Percentiles rank a stretch among this genome's conserved stretches.
Conservation (phyloP, 2,888 invertebrate species). For the Charanyca ferruginea region DNA sequence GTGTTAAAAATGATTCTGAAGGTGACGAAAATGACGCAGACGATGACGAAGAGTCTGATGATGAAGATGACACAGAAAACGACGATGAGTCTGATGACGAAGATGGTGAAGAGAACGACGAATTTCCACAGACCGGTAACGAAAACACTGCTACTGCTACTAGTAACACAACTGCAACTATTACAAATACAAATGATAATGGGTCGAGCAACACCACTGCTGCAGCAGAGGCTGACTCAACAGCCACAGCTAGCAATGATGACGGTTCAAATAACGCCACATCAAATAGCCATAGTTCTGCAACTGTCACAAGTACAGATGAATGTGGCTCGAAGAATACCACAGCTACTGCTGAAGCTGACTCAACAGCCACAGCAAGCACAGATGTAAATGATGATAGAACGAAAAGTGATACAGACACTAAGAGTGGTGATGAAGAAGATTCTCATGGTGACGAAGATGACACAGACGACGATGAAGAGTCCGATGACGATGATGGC, state of each 20-base stretch:
- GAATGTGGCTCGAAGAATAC: not conserved
- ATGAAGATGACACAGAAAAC: not conserved
- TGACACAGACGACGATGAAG: too few relatives aligned
- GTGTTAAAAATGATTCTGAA: too few relatives aligned
- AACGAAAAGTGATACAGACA: not conserved
- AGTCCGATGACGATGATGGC: too few relatives aligned
- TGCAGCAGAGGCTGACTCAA: too few relatives aligned
- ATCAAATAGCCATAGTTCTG: too few relatives aligned
- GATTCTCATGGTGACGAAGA: too few relatives aligned
- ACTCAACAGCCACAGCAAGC: too few relatives aligned
- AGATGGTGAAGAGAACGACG: too few relatives aligned
- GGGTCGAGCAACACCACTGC: not conserved
- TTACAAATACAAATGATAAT: not conserved
- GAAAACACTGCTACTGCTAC: not conserved
- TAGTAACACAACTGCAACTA: not conserved
- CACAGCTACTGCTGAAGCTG: too few relatives aligned
- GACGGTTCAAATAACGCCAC: not conserved
- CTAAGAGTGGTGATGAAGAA: not conserved
- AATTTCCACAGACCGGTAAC: too few relatives aligned
- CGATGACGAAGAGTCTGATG: not conserved
- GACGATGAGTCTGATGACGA: not conserved
- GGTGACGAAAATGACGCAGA: not conserved
- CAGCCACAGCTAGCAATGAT: not conserved
- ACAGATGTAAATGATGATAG: too few relatives aligned
- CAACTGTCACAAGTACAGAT: too few relatives aligned